These are phyloP conservation scores for Latrodectus hesperus DNA, from an alignment of 2,888 invertebrate genomes.

Conservation along the genomic window DNA sequence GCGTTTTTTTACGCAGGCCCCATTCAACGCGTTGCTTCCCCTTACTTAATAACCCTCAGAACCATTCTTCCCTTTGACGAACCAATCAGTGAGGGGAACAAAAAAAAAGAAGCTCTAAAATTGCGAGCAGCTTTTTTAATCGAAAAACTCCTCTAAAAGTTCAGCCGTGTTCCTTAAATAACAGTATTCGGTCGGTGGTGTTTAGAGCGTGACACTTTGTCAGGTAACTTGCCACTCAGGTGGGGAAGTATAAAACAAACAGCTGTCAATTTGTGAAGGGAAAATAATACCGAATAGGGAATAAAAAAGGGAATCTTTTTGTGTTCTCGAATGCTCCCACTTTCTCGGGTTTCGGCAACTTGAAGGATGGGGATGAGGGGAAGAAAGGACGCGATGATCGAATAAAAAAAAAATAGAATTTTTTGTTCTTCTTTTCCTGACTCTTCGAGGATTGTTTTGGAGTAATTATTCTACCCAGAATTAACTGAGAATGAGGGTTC, in stretches of 20 bases:
- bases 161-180: too few species aligned
- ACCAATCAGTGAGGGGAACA: too few species aligned
- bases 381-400: background rate
- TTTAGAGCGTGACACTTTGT: background rate
- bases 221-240: background rate
- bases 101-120: too few species aligned
- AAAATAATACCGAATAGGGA: background rate
- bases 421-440: background rate
- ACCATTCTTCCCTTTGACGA: too few species aligned
- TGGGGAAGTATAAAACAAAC: background rate
- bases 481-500: background rate
- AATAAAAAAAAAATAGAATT: background rate
- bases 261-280: background rate
- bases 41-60: too few species aligned
- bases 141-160: too few species aligned
- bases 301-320: background rate
- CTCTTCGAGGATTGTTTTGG: background rate
- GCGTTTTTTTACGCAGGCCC: too few species aligned
- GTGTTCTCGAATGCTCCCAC: background rate
- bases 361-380: background rate
- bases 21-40: too few species aligned
- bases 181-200: too few species aligned
- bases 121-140: too few species aligned
- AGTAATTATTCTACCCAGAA: background rate
- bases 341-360: slow-evolving; percentile 2